Evolutionary conservation across 92 coral and sea anemone species (phyloP).

Genomic region (Zoanthus sansibaricus): DNA sequence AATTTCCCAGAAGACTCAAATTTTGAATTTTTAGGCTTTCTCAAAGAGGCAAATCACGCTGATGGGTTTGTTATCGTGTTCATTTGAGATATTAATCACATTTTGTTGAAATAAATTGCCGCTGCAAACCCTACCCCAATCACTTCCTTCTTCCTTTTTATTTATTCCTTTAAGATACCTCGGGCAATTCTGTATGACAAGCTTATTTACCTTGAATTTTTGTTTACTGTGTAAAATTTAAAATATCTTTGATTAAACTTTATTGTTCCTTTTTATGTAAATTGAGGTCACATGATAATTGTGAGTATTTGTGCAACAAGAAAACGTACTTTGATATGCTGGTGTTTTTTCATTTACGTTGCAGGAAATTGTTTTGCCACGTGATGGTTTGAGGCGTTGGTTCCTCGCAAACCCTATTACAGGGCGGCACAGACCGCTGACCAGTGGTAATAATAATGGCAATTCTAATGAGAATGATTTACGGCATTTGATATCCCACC

Average conservation of each 20-base stretch:
- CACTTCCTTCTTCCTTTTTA: background rate
- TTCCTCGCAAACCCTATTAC: slow-evolving; percentile 79
- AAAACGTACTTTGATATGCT: background rate
- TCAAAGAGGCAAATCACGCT: too few relatives aligned
- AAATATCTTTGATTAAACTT: too few relatives aligned
- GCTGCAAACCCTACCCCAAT: background rate
- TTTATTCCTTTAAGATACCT: too few relatives aligned
- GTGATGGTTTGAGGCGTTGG: slow-evolving; percentile 78
- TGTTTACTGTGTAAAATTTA: background rate
- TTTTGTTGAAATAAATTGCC: too few relatives aligned
- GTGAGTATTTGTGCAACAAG: background rate
- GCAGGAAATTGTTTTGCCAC: slow-evolving; percentile 77
- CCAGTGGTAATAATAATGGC: slow-evolving; percentile 4
- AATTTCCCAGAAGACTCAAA: too few relatives aligned
- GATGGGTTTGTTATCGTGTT: too few relatives aligned
- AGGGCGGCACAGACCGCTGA: slow-evolving; percentile 59
- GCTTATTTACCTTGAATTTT: background rate
- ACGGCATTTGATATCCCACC: slow-evolving; percentile 41
- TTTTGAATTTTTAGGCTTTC: too few relatives aligned
- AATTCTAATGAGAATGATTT: slow-evolving; percentile 18
- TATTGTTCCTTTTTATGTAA: background rate
- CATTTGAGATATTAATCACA: too few relatives aligned
- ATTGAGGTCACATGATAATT: background rate
- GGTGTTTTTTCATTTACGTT: background rate
- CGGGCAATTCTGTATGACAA: background rate